phyloP scores from a whole-genome alignment of 2,888 invertebrate species.

The Melinaea menophilus region DNA sequence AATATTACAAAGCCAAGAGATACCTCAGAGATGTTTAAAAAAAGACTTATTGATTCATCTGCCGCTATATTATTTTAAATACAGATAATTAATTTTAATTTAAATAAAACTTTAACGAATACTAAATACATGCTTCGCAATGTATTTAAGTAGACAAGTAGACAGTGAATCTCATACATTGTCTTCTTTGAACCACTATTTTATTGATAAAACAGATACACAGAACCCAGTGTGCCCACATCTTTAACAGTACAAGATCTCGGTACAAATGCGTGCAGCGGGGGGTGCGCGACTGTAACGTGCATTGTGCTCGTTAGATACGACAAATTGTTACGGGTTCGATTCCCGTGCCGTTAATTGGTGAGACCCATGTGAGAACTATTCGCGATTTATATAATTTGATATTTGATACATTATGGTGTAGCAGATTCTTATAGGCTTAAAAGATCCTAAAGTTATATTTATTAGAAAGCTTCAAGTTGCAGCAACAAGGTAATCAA shows the following conservation, averaged over 20 bases:
- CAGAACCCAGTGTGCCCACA: conserved; percentile 38
- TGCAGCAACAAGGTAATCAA: background rate
- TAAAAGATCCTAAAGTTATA: background rate
- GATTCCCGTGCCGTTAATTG: conserved; percentile 34
- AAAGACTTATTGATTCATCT: too few relatives aligned
- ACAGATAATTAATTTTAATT: too few relatives aligned
- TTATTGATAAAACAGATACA: conserved; percentile 12
- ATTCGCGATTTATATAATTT: background rate
- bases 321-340: conserved; percentile 50
- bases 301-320: conserved; percentile 69
- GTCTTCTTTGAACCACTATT: background rate
- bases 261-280: conserved; percentile 65
- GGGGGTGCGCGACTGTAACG: conserved; percentile 66
- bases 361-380: conserved; percentile 23
- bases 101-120: too few relatives aligned
- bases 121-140: too few relatives aligned
- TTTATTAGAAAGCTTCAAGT: background rate
- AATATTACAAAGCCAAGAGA: too few relatives aligned
- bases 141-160: too few relatives aligned
- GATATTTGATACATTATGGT: too few relatives aligned
- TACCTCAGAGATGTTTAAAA: too few relatives aligned
- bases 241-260: conserved; percentile 20
- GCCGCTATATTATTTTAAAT: too few relatives aligned
- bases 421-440: background rate
- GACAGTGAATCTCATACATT: too few relatives aligned